phyloP scores from a whole-genome alignment of 2,113 vertebrate genomes.

The Coracopsis vasa region DNA sequence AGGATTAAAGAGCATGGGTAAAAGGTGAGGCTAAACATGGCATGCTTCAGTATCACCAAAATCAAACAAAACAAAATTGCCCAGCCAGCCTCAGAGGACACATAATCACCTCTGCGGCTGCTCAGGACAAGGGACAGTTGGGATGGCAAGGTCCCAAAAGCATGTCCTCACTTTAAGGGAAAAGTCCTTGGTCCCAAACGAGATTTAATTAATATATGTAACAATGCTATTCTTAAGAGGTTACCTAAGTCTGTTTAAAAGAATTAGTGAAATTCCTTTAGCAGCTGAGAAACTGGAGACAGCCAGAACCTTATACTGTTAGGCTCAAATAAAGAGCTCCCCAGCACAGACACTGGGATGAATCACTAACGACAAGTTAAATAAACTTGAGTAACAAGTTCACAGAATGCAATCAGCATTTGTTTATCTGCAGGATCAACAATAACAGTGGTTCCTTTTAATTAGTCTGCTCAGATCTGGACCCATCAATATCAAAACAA shows the following conservation, averaged over 20 bases:
- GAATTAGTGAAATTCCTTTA: neutral
- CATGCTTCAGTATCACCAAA: neutral
- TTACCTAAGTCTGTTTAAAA: neutral
- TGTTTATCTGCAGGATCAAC: slow-evolving; percentile 46
- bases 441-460: slow-evolving; percentile 46
- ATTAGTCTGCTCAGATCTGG: slow-evolving; percentile 37
- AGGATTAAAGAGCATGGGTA: neutral
- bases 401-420: neutral
- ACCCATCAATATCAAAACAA: slow-evolving; percentile 50
- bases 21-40: neutral
- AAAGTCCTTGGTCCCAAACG: neutral
- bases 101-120: neutral
- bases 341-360: slow-evolving; percentile 16
- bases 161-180: neutral
- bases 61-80: neutral
- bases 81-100: neutral
- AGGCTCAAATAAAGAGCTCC: neutral
- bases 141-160: neutral
- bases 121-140: neutral
- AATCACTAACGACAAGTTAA: slow-evolving; percentile 27
- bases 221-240: neutral
- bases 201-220: neutral
- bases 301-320: neutral
- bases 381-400: slow-evolving; percentile 57
- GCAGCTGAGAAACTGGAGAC: neutral